Base-by-base conservation (phyloP, 2,113 vertebrate species). In the Paramormyrops kingsleyae region DNA sequence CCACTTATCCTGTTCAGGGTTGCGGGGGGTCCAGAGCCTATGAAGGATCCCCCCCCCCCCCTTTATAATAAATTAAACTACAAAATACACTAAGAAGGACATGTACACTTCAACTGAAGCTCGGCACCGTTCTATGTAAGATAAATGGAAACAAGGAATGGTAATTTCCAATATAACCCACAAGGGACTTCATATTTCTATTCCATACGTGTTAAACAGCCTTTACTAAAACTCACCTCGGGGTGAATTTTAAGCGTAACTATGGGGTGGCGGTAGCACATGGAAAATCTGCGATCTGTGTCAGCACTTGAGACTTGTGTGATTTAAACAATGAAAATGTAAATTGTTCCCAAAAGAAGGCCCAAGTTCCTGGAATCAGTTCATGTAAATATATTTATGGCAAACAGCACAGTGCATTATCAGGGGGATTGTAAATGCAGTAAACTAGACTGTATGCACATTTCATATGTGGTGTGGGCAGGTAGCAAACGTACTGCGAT, bases 331-430 rank as follows among this genome's bases (percentile, higher is more conserved):
- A 47, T 46, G 42, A 84, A 47, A 46, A 84, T 84, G 83, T n/a
- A 84, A 84, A 84, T 84, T 84, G 44, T 84, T 84, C 83, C 42
- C 83, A 84, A 47, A 47, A 84, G 83, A 84, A 84, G 24, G 44
- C 19, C 42, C 83, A 47, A 2, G 83, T 44, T 47, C 42, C 24
- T 84, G 83, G 83, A 47, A 84, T 44, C 8, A 46, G 19, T 42
- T 7, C 44, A n/a, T 84, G 44, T n/a, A 47, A 84, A 47, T 84
- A 44, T 46, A 84, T 84, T 44, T 84, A 84, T 84, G 44, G 83
- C 17, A 84, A 84, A 47, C 24, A 47, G 83, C 39, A 47, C 19
- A 84, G 83, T 21, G 83, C 8, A 47, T 84, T 46, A 84, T 84
- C 83, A 4, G 21, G 83, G 42, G 39, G 19, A 84, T 24, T 42